Evolutionary conservation across 2,797 vertebrate genomes (phyloP).

Genomic region (Hypotaenidia okinawae): DNA sequence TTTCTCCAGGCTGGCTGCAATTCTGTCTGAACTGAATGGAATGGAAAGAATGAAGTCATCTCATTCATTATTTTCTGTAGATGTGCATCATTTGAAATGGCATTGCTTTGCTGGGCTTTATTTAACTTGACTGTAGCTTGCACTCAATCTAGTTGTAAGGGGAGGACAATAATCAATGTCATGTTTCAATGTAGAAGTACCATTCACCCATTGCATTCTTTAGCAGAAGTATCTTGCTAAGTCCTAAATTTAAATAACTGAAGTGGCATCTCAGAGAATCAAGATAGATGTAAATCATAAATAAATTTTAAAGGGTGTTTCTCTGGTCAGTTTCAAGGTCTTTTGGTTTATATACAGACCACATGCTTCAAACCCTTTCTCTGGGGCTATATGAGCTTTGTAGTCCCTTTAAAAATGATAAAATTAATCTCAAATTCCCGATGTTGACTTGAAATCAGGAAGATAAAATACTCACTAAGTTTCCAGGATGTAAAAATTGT

Average conservation of each 20-base stretch:
- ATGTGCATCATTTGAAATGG: rapidly evolving
- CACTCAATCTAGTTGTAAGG: neutral
- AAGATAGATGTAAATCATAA: neutral
- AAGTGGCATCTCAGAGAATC: neutral
- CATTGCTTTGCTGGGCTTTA: neutral
- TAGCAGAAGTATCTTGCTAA: neutral
- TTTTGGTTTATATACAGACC: neutral
- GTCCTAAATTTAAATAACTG: neutral
- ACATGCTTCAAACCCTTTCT: neutral
- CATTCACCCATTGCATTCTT: neutral
- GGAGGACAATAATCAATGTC: neutral
- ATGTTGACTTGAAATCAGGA: neutral
- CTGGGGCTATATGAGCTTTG: neutral
- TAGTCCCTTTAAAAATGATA: neutral
- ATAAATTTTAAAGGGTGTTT: neutral
- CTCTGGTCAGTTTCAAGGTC: neutral
- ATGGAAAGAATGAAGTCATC: neutral
- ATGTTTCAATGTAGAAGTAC: neutral
- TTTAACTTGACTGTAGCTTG: neutral
- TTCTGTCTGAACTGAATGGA: neutral
- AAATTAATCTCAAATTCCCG: neutral
- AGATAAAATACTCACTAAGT: neutral
- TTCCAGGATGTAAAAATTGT: neutral
- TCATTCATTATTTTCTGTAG: neutral
- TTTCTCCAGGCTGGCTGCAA: neutral